Base-by-base conservation (phyloP, 2,797 vertebrate species). In the Poeciliopsis infans region DNA sequence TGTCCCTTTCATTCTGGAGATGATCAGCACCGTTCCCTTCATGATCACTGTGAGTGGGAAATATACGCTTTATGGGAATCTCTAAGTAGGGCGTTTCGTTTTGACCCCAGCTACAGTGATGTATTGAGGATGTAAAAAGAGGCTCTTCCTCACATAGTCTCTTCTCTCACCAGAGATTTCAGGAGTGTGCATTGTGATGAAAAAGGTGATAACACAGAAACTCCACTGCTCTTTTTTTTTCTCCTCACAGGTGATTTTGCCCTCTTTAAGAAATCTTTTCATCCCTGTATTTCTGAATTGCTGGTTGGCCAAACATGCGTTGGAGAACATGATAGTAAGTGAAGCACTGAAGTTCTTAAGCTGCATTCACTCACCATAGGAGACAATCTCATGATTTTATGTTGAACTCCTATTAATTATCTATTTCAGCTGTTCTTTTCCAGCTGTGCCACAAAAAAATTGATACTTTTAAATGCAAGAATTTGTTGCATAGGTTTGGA, bases 231-330 rank as follows among this genome's bases (percentile, higher is more conserved):
- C 69, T 80, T 72, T 89, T 83, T 89, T 82, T 64, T 36, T 20
- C 64, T 36, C 18, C 79, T 82, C 41, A 53, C 92, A 97, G 96
- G 95, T 97, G 88, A 95, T 96, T 92, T 89, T 96, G 87, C 95
- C 96, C 20, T 94, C 96, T 74, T 85, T 96, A 85, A 93, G 93
- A 92, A 96, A 96, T 85, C 92, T 97, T 88, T 97, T 97, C 93
- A 97, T 97, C 83, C 96, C 96, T 0, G 96, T 97, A 41, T 97
- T 97, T 90, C 96, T 97, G 80, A 97, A 97, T 86, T 97, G 96
- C 94, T 97, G 96, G 96, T 89, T 96, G 86, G 96, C 96, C 82
- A 97, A 96, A 87, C 96, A 96, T 23, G 95, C 96, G 41, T 83
- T 97, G 92, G 96, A 97, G 90, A 97, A 96, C 94, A 96, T 96